phyloP scores from a whole-genome alignment of 2,888 invertebrate species.

The Drosophila stalkeri region DNA sequence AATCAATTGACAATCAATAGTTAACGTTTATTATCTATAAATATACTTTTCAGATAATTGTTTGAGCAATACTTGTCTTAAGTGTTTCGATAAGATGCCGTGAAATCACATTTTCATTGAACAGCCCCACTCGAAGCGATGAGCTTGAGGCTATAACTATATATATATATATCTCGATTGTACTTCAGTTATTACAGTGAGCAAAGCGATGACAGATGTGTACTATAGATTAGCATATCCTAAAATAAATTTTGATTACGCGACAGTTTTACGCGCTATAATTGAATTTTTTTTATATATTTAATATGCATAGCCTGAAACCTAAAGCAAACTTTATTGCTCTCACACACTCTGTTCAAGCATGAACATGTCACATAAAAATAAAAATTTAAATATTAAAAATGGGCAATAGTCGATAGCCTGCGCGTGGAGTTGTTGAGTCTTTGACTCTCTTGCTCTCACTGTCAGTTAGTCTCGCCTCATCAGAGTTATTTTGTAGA shows the following conservation, averaged over 20 bases:
- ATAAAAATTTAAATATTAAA: no score
- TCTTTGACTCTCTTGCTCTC: no score
- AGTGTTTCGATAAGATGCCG: constrained; percentile 40
- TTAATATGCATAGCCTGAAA: neutral
- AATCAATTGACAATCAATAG: constrained; percentile 24
- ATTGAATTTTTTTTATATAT: neutral
- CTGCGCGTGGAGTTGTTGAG: no score
- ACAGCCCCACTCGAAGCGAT: constrained; percentile 15
- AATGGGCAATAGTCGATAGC: no score
- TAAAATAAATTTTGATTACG: neutral
- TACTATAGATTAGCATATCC: constrained; percentile 27
- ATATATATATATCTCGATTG: constrained; percentile 16
- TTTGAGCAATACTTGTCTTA: constrained; percentile 27
- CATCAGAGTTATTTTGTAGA: neutral
- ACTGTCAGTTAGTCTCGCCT: neutral
- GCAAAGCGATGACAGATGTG: neutral
- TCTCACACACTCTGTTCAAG: neutral
- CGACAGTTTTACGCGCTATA: neutral
- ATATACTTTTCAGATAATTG: constrained; percentile 22
- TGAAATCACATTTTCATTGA: constrained; percentile 27
- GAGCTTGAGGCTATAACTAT: neutral
- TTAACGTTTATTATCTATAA: constrained; percentile 2
- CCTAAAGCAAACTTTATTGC: neutral
- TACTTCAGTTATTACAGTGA: constrained; percentile 17
- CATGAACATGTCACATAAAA: no score